Percentiles rank a stretch among this genome's conserved stretches.
These are phyloP conservation scores for Laothoe populi DNA, from an alignment of 2,888 invertebrate genomes.

Conservation along the genomic window DNA sequence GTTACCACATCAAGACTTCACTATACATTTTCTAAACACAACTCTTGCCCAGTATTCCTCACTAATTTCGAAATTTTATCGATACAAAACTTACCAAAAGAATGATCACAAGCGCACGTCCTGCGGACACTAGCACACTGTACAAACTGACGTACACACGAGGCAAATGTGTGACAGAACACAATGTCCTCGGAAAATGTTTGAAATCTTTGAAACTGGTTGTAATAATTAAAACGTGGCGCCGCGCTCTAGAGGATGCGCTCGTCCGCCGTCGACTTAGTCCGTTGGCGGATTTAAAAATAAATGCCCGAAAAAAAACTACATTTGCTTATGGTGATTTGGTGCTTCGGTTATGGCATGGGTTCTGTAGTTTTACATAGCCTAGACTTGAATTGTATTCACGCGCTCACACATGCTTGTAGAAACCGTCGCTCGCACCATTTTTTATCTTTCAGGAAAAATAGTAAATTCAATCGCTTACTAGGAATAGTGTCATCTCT, in stretches of 20 bases:
- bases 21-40: neutral
- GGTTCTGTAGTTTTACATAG: constrained; percentile 56
- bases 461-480: no score
- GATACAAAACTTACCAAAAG: constrained; percentile 31
- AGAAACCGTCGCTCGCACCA: no score
- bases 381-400: neutral
- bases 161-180: constrained; percentile 41
- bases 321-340: constrained; percentile 58
- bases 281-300: constrained; percentile 79
- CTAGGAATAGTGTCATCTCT: no score
- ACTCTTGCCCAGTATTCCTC: neutral
- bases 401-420: neutral
- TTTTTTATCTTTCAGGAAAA: neutral
- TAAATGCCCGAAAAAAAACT: constrained; percentile 61
- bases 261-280: constrained; percentile 59
- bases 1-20: neutral
- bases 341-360: constrained; percentile 43
- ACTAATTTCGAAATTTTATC: constrained; percentile 27
- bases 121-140: constrained; percentile 66
- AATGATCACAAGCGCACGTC: constrained; percentile 60
- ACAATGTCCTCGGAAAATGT: constrained; percentile 51
- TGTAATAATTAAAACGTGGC: constrained; percentile 43
- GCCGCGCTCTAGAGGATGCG: constrained; percentile 62
- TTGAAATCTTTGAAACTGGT: constrained; percentile 54
- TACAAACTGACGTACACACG: constrained; percentile 61